A percentile compares a stretch with the other conserved stretches of the same genome.
These are phyloP conservation scores for Clarias laeviceps DNA, from an alignment of 2,797 vertebrate genomes.

Conservation along the genomic window DNA sequence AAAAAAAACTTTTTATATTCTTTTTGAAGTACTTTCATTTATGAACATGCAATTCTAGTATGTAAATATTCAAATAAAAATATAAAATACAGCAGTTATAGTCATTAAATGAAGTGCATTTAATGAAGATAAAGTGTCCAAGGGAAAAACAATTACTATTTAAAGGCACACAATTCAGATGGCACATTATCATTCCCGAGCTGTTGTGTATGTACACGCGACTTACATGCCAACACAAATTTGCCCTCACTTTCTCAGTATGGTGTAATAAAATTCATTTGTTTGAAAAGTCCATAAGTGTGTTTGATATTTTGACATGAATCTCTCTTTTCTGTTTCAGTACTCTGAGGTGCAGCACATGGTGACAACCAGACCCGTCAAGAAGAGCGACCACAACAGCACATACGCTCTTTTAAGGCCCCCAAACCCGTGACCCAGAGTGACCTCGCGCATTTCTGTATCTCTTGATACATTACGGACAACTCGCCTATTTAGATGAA, in stretches of 20 bases:
- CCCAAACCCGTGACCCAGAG: neutral
- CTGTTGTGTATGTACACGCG: neutral
- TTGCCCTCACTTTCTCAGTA: neutral
- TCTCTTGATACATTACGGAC: neutral
- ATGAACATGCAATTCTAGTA: neutral
- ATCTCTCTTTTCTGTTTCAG: neutral
- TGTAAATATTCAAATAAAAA: neutral
- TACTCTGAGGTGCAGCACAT: conserved; percentile 24
- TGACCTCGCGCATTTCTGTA: neutral
- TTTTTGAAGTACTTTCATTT: too few species aligned
- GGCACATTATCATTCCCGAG: neutral
- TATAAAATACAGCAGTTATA: neutral
- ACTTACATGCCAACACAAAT: neutral
- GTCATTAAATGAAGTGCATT: too few species aligned
- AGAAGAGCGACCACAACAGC: neutral
- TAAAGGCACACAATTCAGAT: too few species aligned
- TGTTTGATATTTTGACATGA: neutral
- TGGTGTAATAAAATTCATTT: neutral
- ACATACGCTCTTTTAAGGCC: conserved; percentile 13
- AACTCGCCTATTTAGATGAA: neutral
- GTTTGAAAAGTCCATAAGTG: rapidly evolving
- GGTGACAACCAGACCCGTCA: neutral
- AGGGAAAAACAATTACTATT: too few species aligned
- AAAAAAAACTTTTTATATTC: too few species aligned
- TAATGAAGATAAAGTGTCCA: too few species aligned